Conservation (phyloP, 2,113 vertebrate genomes). For the Pelecanoides urinatrix region DNA sequence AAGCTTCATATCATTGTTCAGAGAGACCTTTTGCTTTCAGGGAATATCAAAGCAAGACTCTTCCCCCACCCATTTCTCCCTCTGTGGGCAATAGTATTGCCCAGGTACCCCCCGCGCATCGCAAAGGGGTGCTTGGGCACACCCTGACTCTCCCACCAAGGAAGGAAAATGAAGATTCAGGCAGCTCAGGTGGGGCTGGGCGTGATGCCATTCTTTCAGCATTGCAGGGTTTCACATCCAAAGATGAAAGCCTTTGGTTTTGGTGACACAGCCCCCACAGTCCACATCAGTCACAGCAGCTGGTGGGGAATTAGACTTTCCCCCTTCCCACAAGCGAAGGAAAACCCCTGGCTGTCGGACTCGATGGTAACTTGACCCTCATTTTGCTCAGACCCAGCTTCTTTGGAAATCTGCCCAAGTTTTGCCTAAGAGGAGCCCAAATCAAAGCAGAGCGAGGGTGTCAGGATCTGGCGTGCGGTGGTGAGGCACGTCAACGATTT, state of each 20-base stretch:
- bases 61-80: background rate
- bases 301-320: background rate
- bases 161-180: background rate
- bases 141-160: rapidly evolving
- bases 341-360: background rate
- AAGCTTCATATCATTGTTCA: background rate
- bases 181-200: background rate
- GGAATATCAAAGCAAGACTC: background rate
- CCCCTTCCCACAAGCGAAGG: background rate
- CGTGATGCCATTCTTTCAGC: background rate
- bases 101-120: background rate
- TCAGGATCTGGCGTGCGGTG: background rate
- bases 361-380: rapidly evolving
- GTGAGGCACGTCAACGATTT: rapidly evolving
- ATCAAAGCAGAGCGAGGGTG: background rate
- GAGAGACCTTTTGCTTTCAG: background rate
- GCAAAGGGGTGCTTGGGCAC: background rate
- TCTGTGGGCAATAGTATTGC: background rate
- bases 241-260: background rate
- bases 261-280: background rate
- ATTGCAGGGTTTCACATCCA: background rate
- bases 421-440: background rate
- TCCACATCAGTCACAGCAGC: background rate
- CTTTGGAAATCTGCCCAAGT: background rate
- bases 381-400: background rate